These are phyloP conservation scores for Limnephilus rhombicus DNA, from an alignment of 2,888 invertebrate genomes.

Conservation along the genomic window DNA sequence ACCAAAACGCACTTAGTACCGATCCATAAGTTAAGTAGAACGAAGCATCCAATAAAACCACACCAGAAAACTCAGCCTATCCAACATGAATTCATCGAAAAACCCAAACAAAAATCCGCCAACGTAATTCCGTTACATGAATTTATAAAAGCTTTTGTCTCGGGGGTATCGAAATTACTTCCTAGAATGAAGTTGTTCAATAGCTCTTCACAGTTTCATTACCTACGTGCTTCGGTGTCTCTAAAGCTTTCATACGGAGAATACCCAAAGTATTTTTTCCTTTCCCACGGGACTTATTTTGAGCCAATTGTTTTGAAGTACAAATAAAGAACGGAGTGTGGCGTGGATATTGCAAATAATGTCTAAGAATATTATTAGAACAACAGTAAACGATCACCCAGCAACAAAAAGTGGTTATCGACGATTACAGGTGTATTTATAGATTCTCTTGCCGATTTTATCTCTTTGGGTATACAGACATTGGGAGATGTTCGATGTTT, in stretches of 20 bases:
- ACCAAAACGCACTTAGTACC: slow-evolving; percentile 33
- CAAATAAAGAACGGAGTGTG: background rate
- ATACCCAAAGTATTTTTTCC: background rate
- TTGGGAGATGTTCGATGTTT: background rate
- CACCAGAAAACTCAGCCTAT: background rate
- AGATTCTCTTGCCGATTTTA: background rate
- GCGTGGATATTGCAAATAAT: slow-evolving; percentile 9
- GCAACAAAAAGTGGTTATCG: background rate
- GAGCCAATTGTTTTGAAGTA: background rate
- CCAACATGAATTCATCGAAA: background rate
- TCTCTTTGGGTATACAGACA: background rate
- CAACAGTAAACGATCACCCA: background rate
- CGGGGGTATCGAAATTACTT: background rate
- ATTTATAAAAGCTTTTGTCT: background rate
- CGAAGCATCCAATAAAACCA: slow-evolving; percentile 5
- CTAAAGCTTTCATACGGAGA: slow-evolving; percentile 5
- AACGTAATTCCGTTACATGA: background rate
- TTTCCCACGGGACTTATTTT: slow-evolving; percentile 32
- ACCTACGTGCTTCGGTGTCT: slow-evolving; percentile 45
- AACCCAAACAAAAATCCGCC: background rate
- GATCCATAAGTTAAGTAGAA: slow-evolving; percentile 37
- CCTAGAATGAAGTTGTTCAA: background rate
- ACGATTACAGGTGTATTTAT: background rate
- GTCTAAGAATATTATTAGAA: slow-evolving; percentile 13
- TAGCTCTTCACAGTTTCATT: slow-evolving; percentile 28